phyloP scores from a whole-genome alignment of 2,888 invertebrate species.

The Morinoia aosen region DNA sequence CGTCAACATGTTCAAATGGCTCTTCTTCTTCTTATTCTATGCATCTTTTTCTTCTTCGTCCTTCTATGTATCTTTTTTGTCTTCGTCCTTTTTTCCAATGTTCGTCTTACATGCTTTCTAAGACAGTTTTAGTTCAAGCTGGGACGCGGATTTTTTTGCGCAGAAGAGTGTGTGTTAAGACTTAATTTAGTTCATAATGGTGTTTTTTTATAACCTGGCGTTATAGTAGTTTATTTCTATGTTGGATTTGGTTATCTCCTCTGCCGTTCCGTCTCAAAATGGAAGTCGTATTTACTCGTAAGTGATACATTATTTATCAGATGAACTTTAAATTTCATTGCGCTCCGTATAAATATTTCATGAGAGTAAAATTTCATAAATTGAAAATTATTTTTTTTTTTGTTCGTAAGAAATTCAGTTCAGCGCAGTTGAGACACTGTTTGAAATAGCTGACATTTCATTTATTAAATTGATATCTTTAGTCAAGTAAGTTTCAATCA shows the following conservation, averaged over 20 bases:
- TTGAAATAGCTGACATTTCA: too few relatives aligned
- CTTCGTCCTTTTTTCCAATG: too few relatives aligned
- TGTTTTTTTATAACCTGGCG: too few relatives aligned
- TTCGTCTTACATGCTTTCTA: background rate
- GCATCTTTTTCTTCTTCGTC: background rate
- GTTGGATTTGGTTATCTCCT: background rate
- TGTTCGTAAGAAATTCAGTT: too few relatives aligned
- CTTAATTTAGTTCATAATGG: background rate
- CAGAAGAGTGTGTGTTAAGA: background rate
- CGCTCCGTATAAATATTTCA: too few relatives aligned
- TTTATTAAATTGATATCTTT: too few relatives aligned
- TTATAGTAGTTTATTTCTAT: background rate
- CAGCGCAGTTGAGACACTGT: too few relatives aligned
- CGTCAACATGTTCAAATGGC: conserved; percentile 12
- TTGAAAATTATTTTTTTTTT: too few relatives aligned
- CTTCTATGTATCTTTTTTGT: too few relatives aligned
- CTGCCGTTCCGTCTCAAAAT: background rate
- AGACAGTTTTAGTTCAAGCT: background rate
- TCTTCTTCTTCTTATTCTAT: background rate
- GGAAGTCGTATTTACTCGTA: background rate
- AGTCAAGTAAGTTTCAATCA: too few relatives aligned
- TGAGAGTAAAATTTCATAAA: too few relatives aligned
- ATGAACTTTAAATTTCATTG: background rate
- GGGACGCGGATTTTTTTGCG: background rate
- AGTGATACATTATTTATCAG: background rate